Conservation (phyloP, 1,140 invertebrate genomes). For the Drosophila persimilis region DNA sequence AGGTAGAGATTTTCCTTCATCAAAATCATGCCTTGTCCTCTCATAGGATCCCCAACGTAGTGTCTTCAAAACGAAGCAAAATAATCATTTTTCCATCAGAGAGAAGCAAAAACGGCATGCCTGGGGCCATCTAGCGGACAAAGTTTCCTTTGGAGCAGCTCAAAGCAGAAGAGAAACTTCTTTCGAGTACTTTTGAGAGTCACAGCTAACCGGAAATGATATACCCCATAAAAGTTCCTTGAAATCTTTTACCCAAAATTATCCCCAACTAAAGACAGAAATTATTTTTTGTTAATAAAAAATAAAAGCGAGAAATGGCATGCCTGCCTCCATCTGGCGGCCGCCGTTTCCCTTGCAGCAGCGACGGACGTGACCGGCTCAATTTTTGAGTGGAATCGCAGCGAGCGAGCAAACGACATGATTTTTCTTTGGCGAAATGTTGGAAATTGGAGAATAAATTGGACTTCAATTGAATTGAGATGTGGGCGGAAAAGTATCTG, state of each 20-base stretch:
- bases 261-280: background rate
- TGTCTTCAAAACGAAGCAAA: background rate
- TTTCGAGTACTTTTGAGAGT: too few relatives aligned
- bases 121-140: slow-evolving; percentile 58
- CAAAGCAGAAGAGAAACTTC: too few relatives aligned
- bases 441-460: slow-evolving; percentile 56
- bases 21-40: too few relatives aligned
- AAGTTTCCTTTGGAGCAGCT: slow-evolving; percentile 13
- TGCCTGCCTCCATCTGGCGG: slow-evolving; percentile 2
- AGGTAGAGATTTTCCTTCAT: too few relatives aligned
- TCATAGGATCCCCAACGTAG: too few relatives aligned
- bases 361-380: slow-evolving; percentile 24
- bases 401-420: background rate
- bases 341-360: background rate
- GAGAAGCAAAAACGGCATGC: slow-evolving; percentile 31
- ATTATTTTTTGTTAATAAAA: background rate
- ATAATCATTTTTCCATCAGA: background rate
- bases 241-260: too few relatives aligned
- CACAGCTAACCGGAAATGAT: too few relatives aligned
- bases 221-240: too few relatives aligned
- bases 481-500: slow-evolving; percentile 56
- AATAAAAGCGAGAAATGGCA: background rate
- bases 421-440: slow-evolving; percentile 38
- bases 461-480: slow-evolving; percentile 60
- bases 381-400: slow-evolving; percentile 5